A percentile compares a stretch with the other conserved stretches of the same genome.
Conservation (phyloP, 2,797 vertebrate genomes). For the Sebastes cheni region DNA sequence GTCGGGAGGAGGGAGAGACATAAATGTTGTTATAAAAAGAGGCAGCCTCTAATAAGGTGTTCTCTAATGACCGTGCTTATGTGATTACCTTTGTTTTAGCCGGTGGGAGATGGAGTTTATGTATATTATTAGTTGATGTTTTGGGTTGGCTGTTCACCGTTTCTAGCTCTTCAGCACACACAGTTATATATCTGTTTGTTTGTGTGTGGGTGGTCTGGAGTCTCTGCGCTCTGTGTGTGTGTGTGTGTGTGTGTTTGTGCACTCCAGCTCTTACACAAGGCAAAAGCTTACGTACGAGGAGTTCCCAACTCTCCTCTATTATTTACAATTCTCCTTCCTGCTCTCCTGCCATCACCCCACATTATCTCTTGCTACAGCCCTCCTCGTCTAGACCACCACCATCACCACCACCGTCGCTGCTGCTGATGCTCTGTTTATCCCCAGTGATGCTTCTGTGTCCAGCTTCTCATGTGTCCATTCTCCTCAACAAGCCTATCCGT, state of each 20-base stretch:
- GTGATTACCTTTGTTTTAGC: conserved; percentile 46
- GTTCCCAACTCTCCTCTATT: conserved; percentile 75
- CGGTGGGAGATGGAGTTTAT: conserved; percentile 15
- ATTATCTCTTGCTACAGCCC: conserved; percentile 38
- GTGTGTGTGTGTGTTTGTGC: conserved; percentile 31
- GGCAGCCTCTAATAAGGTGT: conserved; percentile 23
- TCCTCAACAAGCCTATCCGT: conserved; percentile 14
- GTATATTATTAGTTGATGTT: conserved; percentile 14
- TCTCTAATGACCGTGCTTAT: conserved; percentile 25
- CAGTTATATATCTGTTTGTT: conserved; percentile 10
- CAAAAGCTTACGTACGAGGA: conserved; percentile 46
- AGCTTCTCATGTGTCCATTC: conserved; percentile 6
- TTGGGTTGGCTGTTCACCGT: not conserved
- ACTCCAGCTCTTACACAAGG: conserved; percentile 16
- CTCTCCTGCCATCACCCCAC: conserved; percentile 57
- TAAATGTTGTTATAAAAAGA: conserved; percentile 31
- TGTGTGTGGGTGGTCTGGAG: conserved; percentile 20
- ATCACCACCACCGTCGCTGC: conserved; percentile 28
- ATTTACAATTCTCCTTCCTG: conserved; percentile 72
- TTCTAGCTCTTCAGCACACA: conserved; percentile 5
- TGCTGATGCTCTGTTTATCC: conserved; percentile 19
- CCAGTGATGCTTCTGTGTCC: conserved; percentile 13
- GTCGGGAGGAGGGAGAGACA: conserved; percentile 11
- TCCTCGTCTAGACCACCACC: conserved; percentile 46
- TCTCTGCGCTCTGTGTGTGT: conserved; percentile 1